These are phyloP conservation scores for Molothrus ater DNA, from an alignment of 2,797 vertebrate genomes.

Conservation along the genomic window DNA sequence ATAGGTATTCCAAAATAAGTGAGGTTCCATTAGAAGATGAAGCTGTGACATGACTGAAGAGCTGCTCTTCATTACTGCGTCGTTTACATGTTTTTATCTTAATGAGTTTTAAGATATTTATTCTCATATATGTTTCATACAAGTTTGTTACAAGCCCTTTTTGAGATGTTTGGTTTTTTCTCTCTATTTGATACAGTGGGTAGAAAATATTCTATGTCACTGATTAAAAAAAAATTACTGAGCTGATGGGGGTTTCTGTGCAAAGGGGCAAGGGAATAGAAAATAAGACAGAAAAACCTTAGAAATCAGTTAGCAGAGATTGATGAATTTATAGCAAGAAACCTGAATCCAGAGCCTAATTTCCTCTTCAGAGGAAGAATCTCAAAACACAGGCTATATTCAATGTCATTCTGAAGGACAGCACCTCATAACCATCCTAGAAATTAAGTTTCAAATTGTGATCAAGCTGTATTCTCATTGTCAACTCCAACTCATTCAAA, in stretches of 20 bases:
- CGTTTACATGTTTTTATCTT: background rate
- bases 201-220: background rate
- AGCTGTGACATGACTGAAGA: rapidly evolving
- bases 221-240: background rate
- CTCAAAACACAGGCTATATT: background rate
- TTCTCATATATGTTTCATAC: background rate
- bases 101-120: background rate
- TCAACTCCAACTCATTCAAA: constrained; percentile 24
- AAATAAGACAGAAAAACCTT: background rate
- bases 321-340: background rate
- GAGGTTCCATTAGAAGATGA: background rate
- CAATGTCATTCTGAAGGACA: constrained; percentile 33
- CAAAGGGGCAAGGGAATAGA: background rate
- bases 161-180: background rate
- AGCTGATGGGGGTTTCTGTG: rapidly evolving
- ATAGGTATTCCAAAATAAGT: background rate
- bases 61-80: too few relatives aligned
- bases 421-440: background rate
- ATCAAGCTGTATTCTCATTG: background rate
- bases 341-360: background rate
- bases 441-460: constrained; percentile 10
- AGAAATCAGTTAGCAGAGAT: background rate
- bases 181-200: background rate
- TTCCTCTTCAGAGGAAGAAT: background rate
- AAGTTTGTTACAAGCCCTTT: background rate